Evolutionary conservation across 2,797 vertebrate species (phyloP), one percentile per base, ranked within the genome.

Genomic region (Pteronotus mesoamericanus): DNA sequence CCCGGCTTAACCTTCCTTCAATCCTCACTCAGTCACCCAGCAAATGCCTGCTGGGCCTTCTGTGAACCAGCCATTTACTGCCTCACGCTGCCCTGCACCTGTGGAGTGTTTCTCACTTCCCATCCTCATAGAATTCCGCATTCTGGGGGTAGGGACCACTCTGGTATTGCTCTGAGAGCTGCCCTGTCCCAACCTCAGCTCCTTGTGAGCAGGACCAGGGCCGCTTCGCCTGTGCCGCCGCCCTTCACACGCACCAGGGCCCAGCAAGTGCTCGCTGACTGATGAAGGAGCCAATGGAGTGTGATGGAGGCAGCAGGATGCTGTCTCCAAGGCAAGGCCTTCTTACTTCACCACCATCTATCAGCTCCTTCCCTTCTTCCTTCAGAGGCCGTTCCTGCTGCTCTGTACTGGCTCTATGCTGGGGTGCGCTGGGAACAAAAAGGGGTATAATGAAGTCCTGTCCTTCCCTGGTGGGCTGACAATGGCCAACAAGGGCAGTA

Each of bases 241-340:
- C 34, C 39, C 34, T 16, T 46, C 59, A 44, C 8, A 5, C 1
- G 51, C 3, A 19, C 51, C 89, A 91, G 32, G 69, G 39, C 61
- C 14, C 59, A 59, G 71, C 3, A 2, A 55, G 21, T 0, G 0
- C 39, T 22, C 42, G 48, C 22, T 59, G 15, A 39, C 19, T 0
- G 19, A 79, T 9, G 6, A 37, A 34, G 2, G 55, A 34, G 19
- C 24, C 29, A 19, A 24, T 0, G 3, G 37, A 42, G 26, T 2
- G 2, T 71, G 34, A 26, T 22, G 3, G 10, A 22, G 34, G 69
- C 53, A 9, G 2, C 12, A 29, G 44, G 32, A 64, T 9, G 48
- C 85, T n/a, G 24, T 21, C 59, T 72, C 92, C 82, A 46, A 7
- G 51, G 29, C 26, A 18, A n/a, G 55, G 11, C 9, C 69, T 39